Base-by-base conservation (phyloP, 2,888 invertebrate genomes). In the Euplagia quadripunctaria region DNA sequence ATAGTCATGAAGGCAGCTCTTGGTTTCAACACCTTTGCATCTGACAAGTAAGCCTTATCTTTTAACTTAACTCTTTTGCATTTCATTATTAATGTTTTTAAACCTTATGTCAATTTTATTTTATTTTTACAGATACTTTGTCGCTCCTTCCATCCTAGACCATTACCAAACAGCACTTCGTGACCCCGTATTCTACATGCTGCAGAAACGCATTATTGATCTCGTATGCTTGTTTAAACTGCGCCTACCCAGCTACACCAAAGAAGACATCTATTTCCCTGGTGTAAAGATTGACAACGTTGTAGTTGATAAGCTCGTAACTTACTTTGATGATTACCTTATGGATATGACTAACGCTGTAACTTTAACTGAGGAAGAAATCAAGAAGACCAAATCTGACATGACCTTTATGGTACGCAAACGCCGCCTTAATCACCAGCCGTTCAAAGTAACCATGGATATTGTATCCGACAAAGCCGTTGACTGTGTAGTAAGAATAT, bases 131-230 rank as follows among this genome's bases (percentile, higher is more conserved):
- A 94, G 96, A 20, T 95, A 96, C 86, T 96, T 96, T 79, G 92
- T 96, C 5, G 88, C 94, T 11, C 97, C 97, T n/a, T 94, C 97
- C 12, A 94, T 97, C 2, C 91, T 97, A 79, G 97, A 97, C 84
- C 94, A 96, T 79, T 97, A 96, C 86, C 96, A 96, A 86, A 97
- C 97, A 8, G 96, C 97, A 83, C 92, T 97, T 80, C 97, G 97
- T 79, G 98, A 98, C 88, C 98, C 98, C 31, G 96, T 97, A 66
- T 97, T 97, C 96, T 98, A 97, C 90, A 96, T 96, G 80, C 92
- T 97, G 76, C 97, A 97, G 88, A 97, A 97, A 90, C 96, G 96
- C 75, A 93, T 97, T 78, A 86, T 96, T 68, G 90, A 96, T 75
- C 94, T 96, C 68, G 96, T 97, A 87, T 91, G 94, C 80, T 94